A percentile compares a stretch with the other conserved stretches of the same genome.
phyloP scores from a whole-genome alignment of 2,797 vertebrate species.

The Epinephelus malabaricus region DNA sequence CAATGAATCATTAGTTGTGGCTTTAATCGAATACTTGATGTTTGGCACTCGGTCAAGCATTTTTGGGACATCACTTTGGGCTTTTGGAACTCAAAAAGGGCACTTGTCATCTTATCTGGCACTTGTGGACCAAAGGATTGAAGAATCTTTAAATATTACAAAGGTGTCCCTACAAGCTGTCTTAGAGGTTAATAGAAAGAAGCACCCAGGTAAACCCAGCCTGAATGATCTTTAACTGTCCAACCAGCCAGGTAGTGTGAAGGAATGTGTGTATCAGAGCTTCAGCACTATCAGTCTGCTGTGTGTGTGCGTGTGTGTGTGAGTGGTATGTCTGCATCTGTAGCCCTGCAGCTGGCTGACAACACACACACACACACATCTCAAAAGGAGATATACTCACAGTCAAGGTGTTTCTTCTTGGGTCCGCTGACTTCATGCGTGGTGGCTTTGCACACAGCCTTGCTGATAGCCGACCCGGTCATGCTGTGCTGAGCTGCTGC shows the following conservation, averaged over 20 bases:
- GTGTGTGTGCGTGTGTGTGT: no score
- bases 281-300: not conserved
- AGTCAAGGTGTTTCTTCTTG: constrained; percentile 92
- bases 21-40: not conserved
- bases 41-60: no score
- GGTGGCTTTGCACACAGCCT: constrained; percentile 91
- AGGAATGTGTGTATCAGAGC: constrained; percentile 39
- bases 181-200: not conserved
- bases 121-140: not conserved
- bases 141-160: no score
- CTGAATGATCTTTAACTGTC: not conserved
- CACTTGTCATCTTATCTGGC: no score
- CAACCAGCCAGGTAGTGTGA: constrained; percentile 15
- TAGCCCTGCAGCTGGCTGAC: constrained; percentile 13
- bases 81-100: no score
- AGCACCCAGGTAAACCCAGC: not conserved
- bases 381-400: constrained; percentile 84
- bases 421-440: constrained; percentile 91
- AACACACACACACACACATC: not conserved
- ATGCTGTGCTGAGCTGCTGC: constrained; percentile 93
- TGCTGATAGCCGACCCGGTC: constrained; percentile 91
- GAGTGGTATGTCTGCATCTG: constrained; percentile 16
- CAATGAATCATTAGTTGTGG: not conserved
- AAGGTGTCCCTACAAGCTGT: not conserved
- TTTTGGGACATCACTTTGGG: not conserved